Percentiles rank a stretch among this genome's conserved stretches.
Conservation (phyloP, 2,113 vertebrate genomes). For the Sminthopsis crassicaudata region DNA sequence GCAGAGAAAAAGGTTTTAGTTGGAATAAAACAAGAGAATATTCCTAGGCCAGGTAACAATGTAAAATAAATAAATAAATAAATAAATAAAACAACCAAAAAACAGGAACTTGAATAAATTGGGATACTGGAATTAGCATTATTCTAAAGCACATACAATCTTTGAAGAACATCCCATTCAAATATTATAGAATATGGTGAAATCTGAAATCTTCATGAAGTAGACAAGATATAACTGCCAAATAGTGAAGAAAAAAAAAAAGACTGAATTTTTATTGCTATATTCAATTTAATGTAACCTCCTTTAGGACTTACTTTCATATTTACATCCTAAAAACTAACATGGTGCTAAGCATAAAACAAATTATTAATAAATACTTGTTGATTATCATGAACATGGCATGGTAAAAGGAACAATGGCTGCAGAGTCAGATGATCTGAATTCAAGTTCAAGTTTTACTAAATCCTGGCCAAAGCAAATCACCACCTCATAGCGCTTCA, state of each 20-base stretch:
- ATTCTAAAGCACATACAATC: not conserved
- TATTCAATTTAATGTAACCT: not conserved
- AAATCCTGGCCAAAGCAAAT: not conserved
- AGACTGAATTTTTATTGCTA: not conserved
- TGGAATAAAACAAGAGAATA: not conserved
- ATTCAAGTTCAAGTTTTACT: not conserved
- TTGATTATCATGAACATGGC: not conserved
- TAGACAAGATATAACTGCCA: not conserved
- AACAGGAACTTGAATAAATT: constrained; percentile 16
- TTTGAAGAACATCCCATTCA: not conserved
- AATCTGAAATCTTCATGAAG: constrained; percentile 21
- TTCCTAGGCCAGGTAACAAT: constrained; percentile 16
- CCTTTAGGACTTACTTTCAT: not conserved
- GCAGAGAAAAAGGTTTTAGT: not conserved
- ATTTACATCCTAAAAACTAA: not conserved
- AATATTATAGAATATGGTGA: not conserved
- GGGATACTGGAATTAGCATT: constrained; percentile 23
- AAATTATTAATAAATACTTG: not conserved
- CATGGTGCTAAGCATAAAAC: not conserved
- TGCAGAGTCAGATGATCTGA: not conserved
- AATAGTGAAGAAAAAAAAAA: not conserved
- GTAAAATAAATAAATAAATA: no score
- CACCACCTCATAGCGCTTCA: not conserved
- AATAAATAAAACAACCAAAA: no score
- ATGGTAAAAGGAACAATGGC: not conserved